Evolutionary conservation across 2,888 invertebrate genomes (phyloP), one percentile per base, ranked within the genome.

Genomic region (Drosophila ustulata): DNA sequence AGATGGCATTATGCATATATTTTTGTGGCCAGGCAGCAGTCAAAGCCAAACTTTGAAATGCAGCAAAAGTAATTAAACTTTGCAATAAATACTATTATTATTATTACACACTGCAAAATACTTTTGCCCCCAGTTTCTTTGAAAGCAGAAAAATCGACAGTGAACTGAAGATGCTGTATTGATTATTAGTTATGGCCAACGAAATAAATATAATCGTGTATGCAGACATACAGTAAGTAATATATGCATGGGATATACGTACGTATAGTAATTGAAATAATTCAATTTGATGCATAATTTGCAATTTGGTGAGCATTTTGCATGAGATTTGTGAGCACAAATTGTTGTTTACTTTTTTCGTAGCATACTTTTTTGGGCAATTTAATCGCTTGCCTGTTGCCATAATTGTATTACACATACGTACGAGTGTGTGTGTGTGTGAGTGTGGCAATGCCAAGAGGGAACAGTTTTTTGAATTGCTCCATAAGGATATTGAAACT

Each of bases 401-500:
- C 43, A 28, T 52, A 53, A 62, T 68, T 72, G 56, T 68, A 57
- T 68, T 71, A 55, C 8, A 39, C 13, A 8, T n/a, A 25, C n/a
- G 46, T 46, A 7, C 13, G 8, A 25, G 23, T 34, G 11, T 34
- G 37, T 13, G 30, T 50, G 13, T 45, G 25, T 45, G 8, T 18
- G 2, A 26, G 18, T 43, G 18, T 30, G 18, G 46, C 49, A 51
- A 58, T 58, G 49, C 78, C 58, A 59, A 43, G 43, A 32, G 78
- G 61, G 67, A 67, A 47, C 50, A 34, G 59, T 64, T 73, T 66
- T 52, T 51, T 39, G 61, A 67, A 75, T 71, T 77, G 77, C 57
- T 62, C 77, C 62, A 23, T 46, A 30, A 55, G 74, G 77, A 72
- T 72, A 62, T 72, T 71, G 72, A 72, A 67, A 64, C 59, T 73